phyloP scores from a whole-genome alignment of 2,888 invertebrate genomes.

The Amphiduros pacificus region DNA sequence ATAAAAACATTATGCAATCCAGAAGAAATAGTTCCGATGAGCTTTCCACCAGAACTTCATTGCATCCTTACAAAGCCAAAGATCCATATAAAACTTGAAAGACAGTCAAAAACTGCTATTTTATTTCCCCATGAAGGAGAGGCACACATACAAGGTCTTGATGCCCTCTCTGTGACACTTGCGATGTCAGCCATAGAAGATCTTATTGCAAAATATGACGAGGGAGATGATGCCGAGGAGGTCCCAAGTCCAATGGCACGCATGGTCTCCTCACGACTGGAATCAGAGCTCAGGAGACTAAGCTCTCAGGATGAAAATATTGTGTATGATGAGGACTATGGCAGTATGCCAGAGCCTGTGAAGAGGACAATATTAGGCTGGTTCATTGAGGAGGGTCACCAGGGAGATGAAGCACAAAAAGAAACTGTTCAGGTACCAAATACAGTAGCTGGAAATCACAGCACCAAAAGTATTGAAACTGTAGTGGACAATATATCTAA shows the following conservation, averaged over 20 bases:
- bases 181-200: slow-evolving; percentile 48
- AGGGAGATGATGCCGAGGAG: slow-evolving; percentile 6
- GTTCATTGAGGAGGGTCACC: neutral
- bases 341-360: slow-evolving; percentile 2
- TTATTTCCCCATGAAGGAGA: slow-evolving; percentile 33
- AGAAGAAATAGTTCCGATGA: neutral
- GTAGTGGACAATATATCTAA: no score
- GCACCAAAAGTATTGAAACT: no score
- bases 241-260: slow-evolving; percentile 4
- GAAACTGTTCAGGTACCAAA: no score
- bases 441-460: no score
- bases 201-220: slow-evolving; percentile 29
- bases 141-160: slow-evolving; percentile 38
- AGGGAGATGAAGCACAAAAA: no score
- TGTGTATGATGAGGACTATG: slow-evolving; percentile 8
- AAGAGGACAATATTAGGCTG: slow-evolving; percentile 12
- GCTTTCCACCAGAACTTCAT: slow-evolving; percentile 10
- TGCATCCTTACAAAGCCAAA: slow-evolving; percentile 23
- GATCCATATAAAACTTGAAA: slow-evolving; percentile 38
- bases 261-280: slow-evolving; percentile 8
- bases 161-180: slow-evolving; percentile 39
- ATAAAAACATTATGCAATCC: slow-evolving; percentile 10
- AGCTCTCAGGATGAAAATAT: slow-evolving; percentile 6
- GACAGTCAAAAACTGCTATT: slow-evolving; percentile 26
- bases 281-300: slow-evolving; percentile 18